Percentiles rank a stretch among this genome's conserved stretches.
Conservation (phyloP, 2,113 vertebrate species). For the Antidorcas marsupialis region DNA sequence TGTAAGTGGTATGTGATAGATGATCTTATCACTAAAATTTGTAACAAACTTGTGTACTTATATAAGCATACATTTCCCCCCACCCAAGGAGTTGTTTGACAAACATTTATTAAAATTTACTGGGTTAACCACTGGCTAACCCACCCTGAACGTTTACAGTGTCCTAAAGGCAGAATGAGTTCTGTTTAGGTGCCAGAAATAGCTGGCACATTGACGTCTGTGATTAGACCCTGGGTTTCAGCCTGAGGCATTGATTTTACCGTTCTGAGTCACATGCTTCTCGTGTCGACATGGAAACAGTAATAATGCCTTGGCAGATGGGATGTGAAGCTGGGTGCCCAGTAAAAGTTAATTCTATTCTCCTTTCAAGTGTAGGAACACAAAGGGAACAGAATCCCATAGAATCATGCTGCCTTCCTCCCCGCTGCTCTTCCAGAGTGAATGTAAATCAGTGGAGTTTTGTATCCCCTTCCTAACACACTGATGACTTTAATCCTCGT, state of each 20-base stretch:
- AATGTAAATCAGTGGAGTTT: neutral
- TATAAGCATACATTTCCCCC: too few species aligned
- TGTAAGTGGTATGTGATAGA: neutral
- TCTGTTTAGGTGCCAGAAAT: neutral
- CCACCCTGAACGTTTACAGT: neutral
- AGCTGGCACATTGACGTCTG: rapidly evolving
- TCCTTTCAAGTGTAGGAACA: neutral
- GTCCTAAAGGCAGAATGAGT: neutral
- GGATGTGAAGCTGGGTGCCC: neutral
- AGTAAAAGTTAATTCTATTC: neutral
- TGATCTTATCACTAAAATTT: neutral
- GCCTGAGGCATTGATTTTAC: neutral
- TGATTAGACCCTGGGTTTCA: neutral
- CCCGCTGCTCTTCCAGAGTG: too few species aligned
- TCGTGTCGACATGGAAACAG: neutral
- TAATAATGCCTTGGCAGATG: neutral
- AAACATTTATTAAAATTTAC: neutral
- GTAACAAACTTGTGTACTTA: neutral
- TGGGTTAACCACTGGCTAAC: neutral
- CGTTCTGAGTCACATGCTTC: neutral
- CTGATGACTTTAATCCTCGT: neutral
- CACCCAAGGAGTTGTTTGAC: neutral
- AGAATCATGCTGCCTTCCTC: neutral
- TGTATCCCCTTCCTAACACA: neutral
- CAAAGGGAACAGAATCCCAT: neutral